Conservation (phyloP, 1,140 invertebrate genomes). For the Temnothorax longispinosus region DNA sequence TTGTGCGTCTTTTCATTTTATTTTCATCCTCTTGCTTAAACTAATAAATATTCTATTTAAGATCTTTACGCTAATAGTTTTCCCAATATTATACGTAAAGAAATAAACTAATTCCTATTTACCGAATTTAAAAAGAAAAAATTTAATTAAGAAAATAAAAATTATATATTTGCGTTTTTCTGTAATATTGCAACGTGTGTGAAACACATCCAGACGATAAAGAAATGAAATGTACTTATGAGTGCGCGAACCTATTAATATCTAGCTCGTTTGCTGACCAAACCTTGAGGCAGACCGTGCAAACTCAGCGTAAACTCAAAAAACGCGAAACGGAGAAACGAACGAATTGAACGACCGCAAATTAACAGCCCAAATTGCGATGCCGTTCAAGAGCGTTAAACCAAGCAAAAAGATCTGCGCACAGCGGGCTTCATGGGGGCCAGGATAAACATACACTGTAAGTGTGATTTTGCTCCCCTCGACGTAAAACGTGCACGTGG, state of each 20-base stretch:
- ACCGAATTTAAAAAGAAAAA: background rate
- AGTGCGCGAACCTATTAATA: background rate
- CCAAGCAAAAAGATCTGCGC: conserved; percentile 26
- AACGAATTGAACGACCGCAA: conserved; percentile 11
- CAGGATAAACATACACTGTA: conserved; percentile 47
- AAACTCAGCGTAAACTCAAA: background rate
- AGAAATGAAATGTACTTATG: background rate
- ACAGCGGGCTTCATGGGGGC: background rate
- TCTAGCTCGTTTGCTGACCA: background rate
- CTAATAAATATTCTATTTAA: background rate
- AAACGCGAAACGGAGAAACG: background rate
- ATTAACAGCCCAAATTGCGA: conserved; percentile 34
- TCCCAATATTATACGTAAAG: background rate
- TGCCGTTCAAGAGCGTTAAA: conserved; percentile 4
- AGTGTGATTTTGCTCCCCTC: conserved; percentile 64
- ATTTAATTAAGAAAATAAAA: background rate
- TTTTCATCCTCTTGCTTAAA: background rate
- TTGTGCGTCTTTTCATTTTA: conserved; percentile 11
- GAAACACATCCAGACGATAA: too few species aligned
- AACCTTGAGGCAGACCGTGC: background rate
- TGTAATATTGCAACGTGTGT: background rate
- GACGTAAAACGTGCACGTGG: conserved; percentile 48
- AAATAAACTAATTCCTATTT: background rate
- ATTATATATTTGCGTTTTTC: background rate
- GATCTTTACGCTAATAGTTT: background rate